phyloP scores from a whole-genome alignment of 2,113 vertebrate genomes.

The Neolamprologus kungweensis region DNA sequence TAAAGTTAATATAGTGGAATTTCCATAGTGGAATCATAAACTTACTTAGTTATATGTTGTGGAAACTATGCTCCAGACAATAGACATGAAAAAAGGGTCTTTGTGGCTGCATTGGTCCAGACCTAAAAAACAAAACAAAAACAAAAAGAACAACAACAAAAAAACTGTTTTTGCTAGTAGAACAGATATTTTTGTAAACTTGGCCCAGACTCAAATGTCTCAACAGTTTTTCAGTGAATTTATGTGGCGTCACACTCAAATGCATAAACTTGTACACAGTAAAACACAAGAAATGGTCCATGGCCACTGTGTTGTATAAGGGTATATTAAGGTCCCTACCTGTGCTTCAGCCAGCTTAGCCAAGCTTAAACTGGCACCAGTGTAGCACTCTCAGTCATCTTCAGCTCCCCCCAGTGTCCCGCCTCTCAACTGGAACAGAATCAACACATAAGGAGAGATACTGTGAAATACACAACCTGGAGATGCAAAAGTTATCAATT shows the following conservation, averaged over 20 bases:
- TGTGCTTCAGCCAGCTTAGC: constrained; percentile 83
- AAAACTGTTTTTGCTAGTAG: not conserved
- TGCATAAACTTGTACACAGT: not conserved
- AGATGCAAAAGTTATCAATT: not conserved
- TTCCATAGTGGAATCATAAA: not conserved
- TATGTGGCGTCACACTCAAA: not conserved
- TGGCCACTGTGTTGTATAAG: not conserved
- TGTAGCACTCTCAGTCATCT: constrained; percentile 87
- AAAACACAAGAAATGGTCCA: not conserved
- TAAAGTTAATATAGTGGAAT: not conserved
- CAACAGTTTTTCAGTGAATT: not conserved
- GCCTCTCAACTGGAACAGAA: constrained; percentile 84
- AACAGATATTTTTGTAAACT: not conserved
- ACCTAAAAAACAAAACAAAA: not conserved
- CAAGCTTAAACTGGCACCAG: constrained; percentile 81
- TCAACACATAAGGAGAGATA: constrained; percentile 86
- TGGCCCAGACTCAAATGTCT: not conserved
- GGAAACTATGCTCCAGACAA: not conserved
- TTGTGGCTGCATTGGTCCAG: not conserved
- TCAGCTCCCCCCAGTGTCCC: constrained; percentile 83
- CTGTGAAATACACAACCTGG: constrained; percentile 94
- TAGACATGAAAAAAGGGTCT: not conserved
- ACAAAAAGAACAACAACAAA: not conserved
- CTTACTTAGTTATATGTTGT: not conserved
- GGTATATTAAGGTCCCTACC: constrained; percentile 53